Evolutionary conservation across 1,140 invertebrate genomes (phyloP).

Genomic region (Sipha flava): DNA sequence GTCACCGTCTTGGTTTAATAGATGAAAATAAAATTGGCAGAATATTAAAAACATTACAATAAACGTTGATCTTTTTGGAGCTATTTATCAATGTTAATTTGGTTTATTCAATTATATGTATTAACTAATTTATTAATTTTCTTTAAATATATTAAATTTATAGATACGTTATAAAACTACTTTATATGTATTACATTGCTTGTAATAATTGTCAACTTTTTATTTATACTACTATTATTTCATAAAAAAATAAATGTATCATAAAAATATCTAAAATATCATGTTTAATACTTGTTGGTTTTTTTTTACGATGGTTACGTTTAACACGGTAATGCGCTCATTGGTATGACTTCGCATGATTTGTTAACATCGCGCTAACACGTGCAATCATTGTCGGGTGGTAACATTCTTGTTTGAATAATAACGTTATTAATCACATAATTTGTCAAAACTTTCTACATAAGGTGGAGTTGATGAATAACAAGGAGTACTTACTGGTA

Average conservation of each 20-base stretch:
- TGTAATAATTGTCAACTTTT: neutral
- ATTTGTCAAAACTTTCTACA: neutral
- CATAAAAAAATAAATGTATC: neutral
- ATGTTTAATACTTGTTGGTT: neutral
- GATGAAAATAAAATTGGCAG: neutral
- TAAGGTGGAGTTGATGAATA: neutral
- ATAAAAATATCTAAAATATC: neutral
- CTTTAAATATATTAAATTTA: neutral
- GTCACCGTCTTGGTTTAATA: slow-evolving; percentile 8
- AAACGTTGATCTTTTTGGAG: neutral
- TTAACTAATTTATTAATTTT: neutral
- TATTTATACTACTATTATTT: neutral
- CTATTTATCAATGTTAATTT: neutral
- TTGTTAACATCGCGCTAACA: slow-evolving; percentile 10
- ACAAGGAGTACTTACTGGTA: neutral
- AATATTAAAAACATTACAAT: neutral
- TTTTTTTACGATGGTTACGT: slow-evolving; percentile 23
- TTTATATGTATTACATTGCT: neutral
- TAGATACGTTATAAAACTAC: no score
- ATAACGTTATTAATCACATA: neutral
- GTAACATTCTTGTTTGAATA: neutral
- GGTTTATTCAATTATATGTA: neutral
- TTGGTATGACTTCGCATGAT: slow-evolving; percentile 26
- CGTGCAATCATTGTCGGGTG: neutral
- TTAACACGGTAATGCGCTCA: neutral